phyloP scores from a whole-genome alignment of 1,140 invertebrate species.

The Drosophila albomicans region DNA sequence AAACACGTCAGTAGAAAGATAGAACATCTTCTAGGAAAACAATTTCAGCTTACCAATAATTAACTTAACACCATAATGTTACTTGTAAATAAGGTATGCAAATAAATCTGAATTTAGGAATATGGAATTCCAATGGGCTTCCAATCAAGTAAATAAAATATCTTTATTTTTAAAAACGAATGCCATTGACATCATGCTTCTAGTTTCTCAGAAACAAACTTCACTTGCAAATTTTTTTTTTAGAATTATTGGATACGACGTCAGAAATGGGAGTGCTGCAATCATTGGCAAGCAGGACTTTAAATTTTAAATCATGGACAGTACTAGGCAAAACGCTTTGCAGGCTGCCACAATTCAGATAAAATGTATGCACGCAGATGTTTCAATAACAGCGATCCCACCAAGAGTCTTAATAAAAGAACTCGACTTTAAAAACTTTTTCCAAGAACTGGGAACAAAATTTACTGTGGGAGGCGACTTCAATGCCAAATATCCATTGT shows the following conservation, averaged over 20 bases:
- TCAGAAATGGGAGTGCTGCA: slow-evolving; percentile 12
- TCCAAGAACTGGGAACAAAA: neutral
- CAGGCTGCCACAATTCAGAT: slow-evolving; percentile 28
- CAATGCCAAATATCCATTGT: too few species aligned
- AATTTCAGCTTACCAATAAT: slow-evolving; percentile 23
- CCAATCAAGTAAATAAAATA: slow-evolving; percentile 12
- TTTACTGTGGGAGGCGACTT: neutral
- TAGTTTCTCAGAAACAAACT: too few species aligned
- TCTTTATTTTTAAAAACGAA: neutral
- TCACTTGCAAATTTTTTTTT: too few species aligned
- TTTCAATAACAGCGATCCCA: slow-evolving; percentile 20
- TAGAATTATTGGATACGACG: too few species aligned
- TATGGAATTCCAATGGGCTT: slow-evolving; percentile 22
- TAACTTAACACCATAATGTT: slow-evolving; percentile 21
- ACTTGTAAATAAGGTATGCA: slow-evolving; percentile 19
- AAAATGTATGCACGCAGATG: slow-evolving; percentile 11
- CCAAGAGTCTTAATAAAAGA: slow-evolving; percentile 20
- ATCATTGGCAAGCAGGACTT: slow-evolving; percentile 28
- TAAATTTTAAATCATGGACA: slow-evolving; percentile 22
- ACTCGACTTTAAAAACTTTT: slow-evolving; percentile 10
- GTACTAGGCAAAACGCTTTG: slow-evolving; percentile 3
- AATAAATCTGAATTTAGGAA: slow-evolving; percentile 21
- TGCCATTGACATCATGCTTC: too few species aligned
- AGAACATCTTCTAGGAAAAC: neutral
- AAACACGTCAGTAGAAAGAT: slow-evolving; percentile 6